These are phyloP conservation scores for Hypsopygia costalis DNA, from an alignment of 2,888 invertebrate species.

Conservation along the genomic window DNA sequence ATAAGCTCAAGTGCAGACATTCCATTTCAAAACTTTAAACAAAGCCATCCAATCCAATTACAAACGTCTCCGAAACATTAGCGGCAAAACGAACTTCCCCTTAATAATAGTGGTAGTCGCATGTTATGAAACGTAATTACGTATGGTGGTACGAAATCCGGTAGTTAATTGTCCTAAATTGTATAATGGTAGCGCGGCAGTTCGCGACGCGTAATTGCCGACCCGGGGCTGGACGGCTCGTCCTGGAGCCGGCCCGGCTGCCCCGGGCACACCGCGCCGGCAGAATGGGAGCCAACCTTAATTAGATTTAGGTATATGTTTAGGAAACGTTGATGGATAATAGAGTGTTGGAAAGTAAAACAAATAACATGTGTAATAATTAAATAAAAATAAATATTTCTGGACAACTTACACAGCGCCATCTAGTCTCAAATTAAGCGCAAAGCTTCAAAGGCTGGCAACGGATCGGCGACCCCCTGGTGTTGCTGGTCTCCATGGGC, in stretches of 20 bases:
- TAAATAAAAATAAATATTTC: too few species aligned
- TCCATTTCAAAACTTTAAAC: slow-evolving; percentile 20
- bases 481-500: too few species aligned
- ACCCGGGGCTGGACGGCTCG: slow-evolving; percentile 20
- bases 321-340: too few species aligned
- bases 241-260: slow-evolving; percentile 22
- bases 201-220: slow-evolving; percentile 49
- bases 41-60: slow-evolving; percentile 60
- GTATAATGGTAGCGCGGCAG: slow-evolving; percentile 70
- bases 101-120: slow-evolving; percentile 35
- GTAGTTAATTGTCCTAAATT: slow-evolving; percentile 81
- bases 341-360: too few species aligned
- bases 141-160: slow-evolving; percentile 68
- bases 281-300: slow-evolving; percentile 16
- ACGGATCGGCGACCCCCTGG: too few species aligned
- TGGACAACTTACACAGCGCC: too few species aligned
- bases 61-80: slow-evolving; percentile 49
- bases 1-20: too few species aligned
- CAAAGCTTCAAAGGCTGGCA: too few species aligned
- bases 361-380: too few species aligned
- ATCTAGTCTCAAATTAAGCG: too few species aligned
- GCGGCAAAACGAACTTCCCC: slow-evolving; percentile 44
- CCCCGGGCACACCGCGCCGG: slow-evolving; percentile 7
- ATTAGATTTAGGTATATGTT: background rate
- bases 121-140: slow-evolving; percentile 75